These are phyloP conservation scores for Sardina pilchardus DNA, from an alignment of 2,113 vertebrate genomes.

Conservation along the genomic window DNA sequence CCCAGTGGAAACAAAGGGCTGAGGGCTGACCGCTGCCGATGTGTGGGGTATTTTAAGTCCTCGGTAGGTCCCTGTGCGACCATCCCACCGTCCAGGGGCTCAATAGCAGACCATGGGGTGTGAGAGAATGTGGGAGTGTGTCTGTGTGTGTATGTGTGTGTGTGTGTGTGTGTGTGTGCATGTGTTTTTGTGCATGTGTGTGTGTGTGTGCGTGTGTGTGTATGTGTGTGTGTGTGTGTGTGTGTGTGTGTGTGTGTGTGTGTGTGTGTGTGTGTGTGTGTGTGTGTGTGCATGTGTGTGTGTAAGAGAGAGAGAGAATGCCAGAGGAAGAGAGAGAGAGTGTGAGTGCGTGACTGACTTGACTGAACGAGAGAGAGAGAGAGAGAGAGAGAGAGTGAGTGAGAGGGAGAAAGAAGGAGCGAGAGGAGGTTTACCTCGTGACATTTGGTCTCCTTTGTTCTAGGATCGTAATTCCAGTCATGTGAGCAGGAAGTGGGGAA, in stretches of 20 bases:
- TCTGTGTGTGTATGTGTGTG: neutral
- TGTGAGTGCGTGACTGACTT: neutral
- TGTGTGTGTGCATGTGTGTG: conserved; percentile 21
- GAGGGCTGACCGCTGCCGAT: conserved; percentile 56
- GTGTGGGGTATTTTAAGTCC: conserved; percentile 66
- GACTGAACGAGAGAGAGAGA: neutral
- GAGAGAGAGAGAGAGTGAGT: neutral
- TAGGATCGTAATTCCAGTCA: neutral
- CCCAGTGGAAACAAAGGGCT: conserved; percentile 54
- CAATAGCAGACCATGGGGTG: conserved; percentile 52
- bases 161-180: conserved; percentile 28
- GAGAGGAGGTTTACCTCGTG: neutral
- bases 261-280: conserved; percentile 28
- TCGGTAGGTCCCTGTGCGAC: conserved; percentile 60
- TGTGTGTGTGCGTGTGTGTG: conserved; percentile 53
- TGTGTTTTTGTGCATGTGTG: conserved; percentile 16
- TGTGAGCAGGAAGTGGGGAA: conserved; percentile 7
- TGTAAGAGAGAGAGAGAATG: neutral
- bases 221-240: conserved; percentile 52
- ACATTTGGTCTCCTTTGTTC: conserved; percentile 13
- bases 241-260: neutral
- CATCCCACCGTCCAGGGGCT: conserved; percentile 54
- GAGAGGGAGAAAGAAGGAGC: neutral
- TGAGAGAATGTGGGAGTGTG: conserved; percentile 51
- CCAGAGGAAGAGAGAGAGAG: neutral